phyloP scores from a whole-genome alignment of 92 coral and sea anemone species.

The Pocillopora meandrina region DNA sequence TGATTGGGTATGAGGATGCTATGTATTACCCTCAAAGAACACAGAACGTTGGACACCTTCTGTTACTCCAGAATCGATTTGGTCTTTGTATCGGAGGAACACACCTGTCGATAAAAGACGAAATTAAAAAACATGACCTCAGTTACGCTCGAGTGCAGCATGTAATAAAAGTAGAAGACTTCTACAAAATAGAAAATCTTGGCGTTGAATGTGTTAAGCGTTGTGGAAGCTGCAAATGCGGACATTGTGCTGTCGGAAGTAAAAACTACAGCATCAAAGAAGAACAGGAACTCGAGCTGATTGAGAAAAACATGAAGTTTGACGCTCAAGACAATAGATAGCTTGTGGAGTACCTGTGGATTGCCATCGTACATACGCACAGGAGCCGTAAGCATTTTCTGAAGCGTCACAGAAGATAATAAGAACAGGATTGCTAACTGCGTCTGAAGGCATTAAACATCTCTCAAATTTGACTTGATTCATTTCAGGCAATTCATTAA shows the following conservation, averaged over 20 bases:
- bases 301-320: no score
- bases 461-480: no score
- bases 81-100: constrained; percentile 48
- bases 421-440: no score
- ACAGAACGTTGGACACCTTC: constrained; percentile 36
- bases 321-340: no score
- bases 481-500: no score
- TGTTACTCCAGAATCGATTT: constrained; percentile 55
- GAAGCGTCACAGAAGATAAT: no score
- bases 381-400: no score
- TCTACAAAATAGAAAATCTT: constrained; percentile 50
- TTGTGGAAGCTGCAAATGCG: constrained; percentile 64
- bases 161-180: constrained; percentile 35
- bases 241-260: constrained; percentile 44
- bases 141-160: constrained; percentile 18
- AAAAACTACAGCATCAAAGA: constrained; percentile 49
- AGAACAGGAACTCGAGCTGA: no score
- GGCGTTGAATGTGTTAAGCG: constrained; percentile 25
- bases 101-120: constrained; percentile 19
- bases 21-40: constrained; percentile 48
- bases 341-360: no score
- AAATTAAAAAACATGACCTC: background rate
- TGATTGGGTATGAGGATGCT: constrained; percentile 51
- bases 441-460: no score
- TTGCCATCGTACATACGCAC: no score